Percentiles rank a stretch among this genome's conserved stretches.
Evolutionary conservation across 1,140 invertebrate genomes (phyloP).

Genomic region (Drosophila takahashii): DNA sequence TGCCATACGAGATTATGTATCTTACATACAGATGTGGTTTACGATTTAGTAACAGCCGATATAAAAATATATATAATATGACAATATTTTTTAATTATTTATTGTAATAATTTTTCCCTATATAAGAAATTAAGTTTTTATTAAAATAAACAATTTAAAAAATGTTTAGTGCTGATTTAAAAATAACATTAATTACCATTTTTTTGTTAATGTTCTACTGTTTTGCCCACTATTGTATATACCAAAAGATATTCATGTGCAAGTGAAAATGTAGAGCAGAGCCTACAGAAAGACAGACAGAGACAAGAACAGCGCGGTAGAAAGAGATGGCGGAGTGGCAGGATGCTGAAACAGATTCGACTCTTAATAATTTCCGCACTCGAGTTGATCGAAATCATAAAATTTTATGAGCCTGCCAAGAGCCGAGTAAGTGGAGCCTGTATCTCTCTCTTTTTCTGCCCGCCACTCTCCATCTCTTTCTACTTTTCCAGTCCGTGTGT

Average conservation of each 20-base stretch:
- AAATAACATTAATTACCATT: neutral
- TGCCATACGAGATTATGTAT: conserved; percentile 64
- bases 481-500: conserved; percentile 18
- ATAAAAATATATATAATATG: neutral
- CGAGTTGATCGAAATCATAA: conserved; percentile 84
- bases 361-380: conserved; percentile 84
- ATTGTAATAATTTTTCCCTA: too few species aligned
- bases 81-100: neutral
- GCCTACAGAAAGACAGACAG: conserved; percentile 33
- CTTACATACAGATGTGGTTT: conserved; percentile 1
- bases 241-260: conserved; percentile 11
- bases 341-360: conserved; percentile 82
- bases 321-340: conserved; percentile 39
- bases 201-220: neutral
- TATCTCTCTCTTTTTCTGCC: conserved; percentile 10
- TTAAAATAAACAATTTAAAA: too few species aligned
- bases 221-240: conserved; percentile 5
- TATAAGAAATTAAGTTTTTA: too few species aligned
- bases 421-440: conserved; percentile 68
- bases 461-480: conserved; percentile 10
- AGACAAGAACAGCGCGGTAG: conserved; percentile 13
- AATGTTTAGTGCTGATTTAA: neutral
- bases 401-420: conserved; percentile 81
- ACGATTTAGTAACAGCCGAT: neutral
- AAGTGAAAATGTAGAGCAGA: conserved; percentile 26